Percentiles rank a stretch among this genome's conserved stretches.
Evolutionary conservation across 1,140 invertebrate species (phyloP).

Genomic region (Myzus persicae): DNA sequence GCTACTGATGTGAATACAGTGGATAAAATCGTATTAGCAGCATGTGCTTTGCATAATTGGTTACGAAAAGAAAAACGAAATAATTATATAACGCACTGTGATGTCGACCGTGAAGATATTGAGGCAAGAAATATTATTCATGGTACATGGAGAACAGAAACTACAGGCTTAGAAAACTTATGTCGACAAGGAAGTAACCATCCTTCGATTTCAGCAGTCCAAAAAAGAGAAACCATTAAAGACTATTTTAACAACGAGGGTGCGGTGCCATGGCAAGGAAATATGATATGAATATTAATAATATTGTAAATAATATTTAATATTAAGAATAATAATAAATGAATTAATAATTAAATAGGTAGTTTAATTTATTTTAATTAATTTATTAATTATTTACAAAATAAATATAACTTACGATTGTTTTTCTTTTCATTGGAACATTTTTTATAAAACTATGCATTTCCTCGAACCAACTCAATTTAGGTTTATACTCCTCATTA

Average conservation of each 20-base stretch:
- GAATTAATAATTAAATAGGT: constrained; percentile 39
- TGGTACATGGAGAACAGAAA: constrained; percentile 38
- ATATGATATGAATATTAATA: constrained; percentile 24
- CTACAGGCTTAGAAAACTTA: constrained; percentile 62
- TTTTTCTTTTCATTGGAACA: constrained; percentile 27
- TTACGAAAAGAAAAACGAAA: constrained; percentile 33
- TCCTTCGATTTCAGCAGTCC: not conserved
- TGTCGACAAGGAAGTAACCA: constrained; percentile 49
- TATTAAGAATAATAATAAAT: constrained; percentile 40
- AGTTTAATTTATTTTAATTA: constrained; percentile 31
- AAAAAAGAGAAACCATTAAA: constrained; percentile 59
- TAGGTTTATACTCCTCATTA: constrained; percentile 31
- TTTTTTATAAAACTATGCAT: constrained; percentile 44
- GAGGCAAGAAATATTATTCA: constrained; percentile 57
- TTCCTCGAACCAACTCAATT: constrained; percentile 33
- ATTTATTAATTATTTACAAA: constrained; percentile 23
- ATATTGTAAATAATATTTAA: constrained; percentile 39
- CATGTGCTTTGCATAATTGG: constrained; percentile 62
- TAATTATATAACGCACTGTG: constrained; percentile 27
- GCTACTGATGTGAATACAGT: constrained; percentile 61
- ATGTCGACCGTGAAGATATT: constrained; percentile 40
- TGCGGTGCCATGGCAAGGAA: constrained; percentile 60
- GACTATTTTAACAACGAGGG: constrained; percentile 60
- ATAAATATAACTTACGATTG: constrained; percentile 28
- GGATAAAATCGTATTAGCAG: constrained; percentile 61